Conservation (phyloP, 2,797 vertebrate genomes). For the Diplodus sargus region DNA sequence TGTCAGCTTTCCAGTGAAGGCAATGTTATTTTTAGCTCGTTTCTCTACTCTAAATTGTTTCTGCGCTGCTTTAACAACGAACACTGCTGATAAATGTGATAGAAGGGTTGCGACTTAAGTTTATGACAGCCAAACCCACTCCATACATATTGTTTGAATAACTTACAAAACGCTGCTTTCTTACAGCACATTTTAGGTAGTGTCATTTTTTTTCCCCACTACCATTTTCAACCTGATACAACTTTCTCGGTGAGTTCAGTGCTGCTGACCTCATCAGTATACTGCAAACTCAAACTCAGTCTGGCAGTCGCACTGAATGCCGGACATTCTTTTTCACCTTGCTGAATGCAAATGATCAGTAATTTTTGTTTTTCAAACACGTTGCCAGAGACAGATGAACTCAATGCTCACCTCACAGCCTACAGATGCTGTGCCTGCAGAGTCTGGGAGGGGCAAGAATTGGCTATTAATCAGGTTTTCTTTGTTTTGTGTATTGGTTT, state of each 20-base stretch:
- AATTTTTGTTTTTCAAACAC: neutral
- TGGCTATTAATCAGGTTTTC: neutral
- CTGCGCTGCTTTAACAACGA: neutral
- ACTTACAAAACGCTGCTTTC: conserved; percentile 24
- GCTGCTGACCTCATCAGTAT: conserved; percentile 21
- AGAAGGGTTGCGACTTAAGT: conserved; percentile 2
- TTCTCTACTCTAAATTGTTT: neutral
- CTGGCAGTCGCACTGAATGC: conserved; percentile 6
- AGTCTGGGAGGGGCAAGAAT: neutral
- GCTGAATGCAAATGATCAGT: conserved; percentile 3
- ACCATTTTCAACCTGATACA: conserved; percentile 8
- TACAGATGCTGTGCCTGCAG: neutral
- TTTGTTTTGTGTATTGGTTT: conserved; percentile 10
- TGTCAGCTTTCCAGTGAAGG: neutral
- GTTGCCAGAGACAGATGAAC: neutral
- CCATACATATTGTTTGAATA: neutral
- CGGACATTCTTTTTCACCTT: conserved; percentile 10
- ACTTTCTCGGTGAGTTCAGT: conserved; percentile 15
- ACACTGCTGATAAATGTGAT: neutral
- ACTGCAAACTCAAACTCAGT: conserved; percentile 11
- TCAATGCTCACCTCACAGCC: neutral
- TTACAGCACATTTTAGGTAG: neutral
- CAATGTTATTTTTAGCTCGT: neutral
- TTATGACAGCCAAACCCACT: neutral
- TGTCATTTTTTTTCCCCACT: neutral